These are phyloP conservation scores for Parnassius mnemosyne DNA, from an alignment of 2,888 invertebrate genomes.

Conservation along the genomic window DNA sequence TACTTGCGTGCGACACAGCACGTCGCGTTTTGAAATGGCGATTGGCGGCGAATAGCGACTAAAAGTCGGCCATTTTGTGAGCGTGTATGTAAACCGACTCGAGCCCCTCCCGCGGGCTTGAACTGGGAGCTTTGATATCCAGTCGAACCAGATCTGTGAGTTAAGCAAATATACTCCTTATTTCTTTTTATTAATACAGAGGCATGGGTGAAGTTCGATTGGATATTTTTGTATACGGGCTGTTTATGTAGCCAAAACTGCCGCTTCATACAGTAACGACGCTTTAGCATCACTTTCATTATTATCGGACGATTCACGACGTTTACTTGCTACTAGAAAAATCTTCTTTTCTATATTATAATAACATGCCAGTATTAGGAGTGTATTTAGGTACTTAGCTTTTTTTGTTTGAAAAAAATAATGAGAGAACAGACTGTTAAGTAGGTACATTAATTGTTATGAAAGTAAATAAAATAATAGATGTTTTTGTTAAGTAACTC, in stretches of 20 bases:
- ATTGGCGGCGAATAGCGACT: conserved; percentile 25
- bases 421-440: no score
- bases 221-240: conserved; percentile 66
- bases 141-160: conserved; percentile 39
- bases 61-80: conserved; percentile 75
- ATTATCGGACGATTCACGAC: conserved; percentile 81
- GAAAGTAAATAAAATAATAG: no score
- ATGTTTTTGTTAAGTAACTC: no score
- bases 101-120: conserved; percentile 57
- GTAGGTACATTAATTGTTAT: no score
- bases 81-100: conserved; percentile 60
- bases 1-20: conserved; percentile 8
- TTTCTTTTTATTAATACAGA: conserved; percentile 32
- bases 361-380: conserved; percentile 5
- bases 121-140: conserved; percentile 54
- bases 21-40: conserved; percentile 29
- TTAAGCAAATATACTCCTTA: conserved; percentile 42
- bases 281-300: conserved; percentile 79
- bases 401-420: neutral
- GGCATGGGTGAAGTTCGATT: conserved; percentile 35
- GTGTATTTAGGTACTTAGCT: neutral
- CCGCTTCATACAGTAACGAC: conserved; percentile 79
- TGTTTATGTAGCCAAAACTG: conserved; percentile 81
- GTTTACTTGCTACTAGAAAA: conserved; percentile 71
- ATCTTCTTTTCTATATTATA: conserved; percentile 49